Percentiles rank a stretch among this genome's conserved stretches.
These are phyloP conservation scores for Himalopsyche phryganea DNA, from an alignment of 1,140 invertebrate species.

Conservation along the genomic window DNA sequence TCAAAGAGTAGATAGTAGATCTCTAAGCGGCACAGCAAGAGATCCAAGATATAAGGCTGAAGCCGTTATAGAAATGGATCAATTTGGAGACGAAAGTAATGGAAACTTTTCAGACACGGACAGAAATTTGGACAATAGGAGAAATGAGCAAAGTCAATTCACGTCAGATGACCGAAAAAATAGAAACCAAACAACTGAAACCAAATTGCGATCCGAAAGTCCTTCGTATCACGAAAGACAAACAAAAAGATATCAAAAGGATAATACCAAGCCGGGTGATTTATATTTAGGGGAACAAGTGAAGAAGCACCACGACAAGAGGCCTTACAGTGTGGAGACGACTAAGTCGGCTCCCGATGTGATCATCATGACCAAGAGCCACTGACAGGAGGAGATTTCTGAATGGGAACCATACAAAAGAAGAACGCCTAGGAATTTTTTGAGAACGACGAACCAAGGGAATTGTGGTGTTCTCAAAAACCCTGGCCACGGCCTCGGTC, in stretches of 20 bases:
- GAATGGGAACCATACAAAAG: constrained; percentile 59
- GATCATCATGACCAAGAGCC: constrained; percentile 64
- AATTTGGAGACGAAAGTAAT: constrained; percentile 34
- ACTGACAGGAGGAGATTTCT: constrained; percentile 60
- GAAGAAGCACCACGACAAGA: constrained; percentile 44
- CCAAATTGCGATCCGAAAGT: constrained; percentile 1
- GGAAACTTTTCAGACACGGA: constrained; percentile 19
- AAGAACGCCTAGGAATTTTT: constrained; percentile 48
- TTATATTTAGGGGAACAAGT: constrained; percentile 25
- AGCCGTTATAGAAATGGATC: constrained; percentile 63
- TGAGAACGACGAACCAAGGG: constrained; percentile 33
- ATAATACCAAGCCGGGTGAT: constrained; percentile 31
- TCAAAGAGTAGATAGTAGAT: constrained; percentile 40
- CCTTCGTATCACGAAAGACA: neutral
- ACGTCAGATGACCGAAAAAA: constrained; percentile 22
- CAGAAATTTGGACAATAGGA: constrained; percentile 23
- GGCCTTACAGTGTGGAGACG: constrained; percentile 71
- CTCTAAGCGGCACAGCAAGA: constrained; percentile 43
- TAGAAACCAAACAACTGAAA: constrained; percentile 23
- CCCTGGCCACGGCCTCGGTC: constrained; percentile 14
- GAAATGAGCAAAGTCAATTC: constrained; percentile 32
- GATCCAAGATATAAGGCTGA: constrained; percentile 59
- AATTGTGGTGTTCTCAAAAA: constrained; percentile 25
- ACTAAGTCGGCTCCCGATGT: constrained; percentile 85
- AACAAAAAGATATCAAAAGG: constrained; percentile 8